A percentile compares a stretch with the other conserved stretches of the same genome.
phyloP scores from a whole-genome alignment of 2,113 vertebrate genomes.

The Mastomys natalensis region DNA sequence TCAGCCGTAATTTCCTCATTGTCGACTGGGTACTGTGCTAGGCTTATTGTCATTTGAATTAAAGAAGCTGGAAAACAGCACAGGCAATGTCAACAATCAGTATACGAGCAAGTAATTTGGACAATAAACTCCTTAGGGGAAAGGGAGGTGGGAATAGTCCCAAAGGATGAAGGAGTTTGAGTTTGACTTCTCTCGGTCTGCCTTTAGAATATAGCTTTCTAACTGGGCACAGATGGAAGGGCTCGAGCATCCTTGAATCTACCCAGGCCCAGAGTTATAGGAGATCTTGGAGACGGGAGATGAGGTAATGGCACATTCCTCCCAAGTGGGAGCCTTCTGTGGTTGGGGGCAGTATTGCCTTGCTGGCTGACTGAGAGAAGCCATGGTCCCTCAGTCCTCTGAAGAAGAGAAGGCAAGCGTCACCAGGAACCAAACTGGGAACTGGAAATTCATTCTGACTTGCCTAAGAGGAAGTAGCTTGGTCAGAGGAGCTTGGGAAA shows the following conservation, averaged over 20 bases:
- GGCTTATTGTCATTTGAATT: neutral
- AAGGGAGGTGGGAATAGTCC: neutral
- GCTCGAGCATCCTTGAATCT: neutral
- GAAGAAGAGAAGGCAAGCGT: neutral
- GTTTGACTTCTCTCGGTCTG: neutral
- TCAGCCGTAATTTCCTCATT: conserved; percentile 42
- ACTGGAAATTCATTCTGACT: neutral
- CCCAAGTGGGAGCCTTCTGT: neutral
- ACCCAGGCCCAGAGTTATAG: neutral
- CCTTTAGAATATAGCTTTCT: neutral
- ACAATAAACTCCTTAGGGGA: neutral
- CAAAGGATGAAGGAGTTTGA: conserved; percentile 15
- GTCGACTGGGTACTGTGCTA: neutral
- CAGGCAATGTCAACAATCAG: neutral
- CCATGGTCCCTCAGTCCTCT: neutral
- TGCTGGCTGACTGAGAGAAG: neutral
- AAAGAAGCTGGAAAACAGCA: neutral
- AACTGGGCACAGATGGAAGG: neutral
- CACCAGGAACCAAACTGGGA: neutral
- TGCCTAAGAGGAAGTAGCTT: neutral
- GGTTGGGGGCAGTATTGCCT: neutral
- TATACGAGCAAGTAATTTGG: neutral
- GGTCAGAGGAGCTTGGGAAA: neutral
- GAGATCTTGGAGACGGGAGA: neutral
- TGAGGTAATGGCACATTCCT: neutral